A percentile compares a stretch with the other conserved stretches of the same genome.
phyloP scores from a whole-genome alignment of 2,113 vertebrate genomes.

The Micronycteris hirsuta region DNA sequence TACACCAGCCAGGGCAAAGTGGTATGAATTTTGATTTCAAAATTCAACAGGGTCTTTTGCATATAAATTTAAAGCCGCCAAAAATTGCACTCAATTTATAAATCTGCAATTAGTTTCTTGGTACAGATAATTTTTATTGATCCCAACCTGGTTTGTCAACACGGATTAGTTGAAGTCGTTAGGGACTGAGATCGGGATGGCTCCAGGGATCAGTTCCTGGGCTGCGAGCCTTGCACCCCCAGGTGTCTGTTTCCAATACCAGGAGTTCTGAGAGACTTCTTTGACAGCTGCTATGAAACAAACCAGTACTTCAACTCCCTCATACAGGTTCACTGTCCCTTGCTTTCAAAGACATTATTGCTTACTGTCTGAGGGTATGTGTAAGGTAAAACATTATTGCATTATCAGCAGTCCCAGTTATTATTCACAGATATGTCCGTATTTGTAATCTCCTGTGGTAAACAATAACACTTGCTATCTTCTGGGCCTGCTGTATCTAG shows the following conservation, averaged over 20 bases:
- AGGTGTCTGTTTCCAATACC: conserved; percentile 64
- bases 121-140: conserved; percentile 84
- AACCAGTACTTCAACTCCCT: conserved; percentile 15
- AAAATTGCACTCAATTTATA: conserved; percentile 74
- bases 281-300: conserved; percentile 60
- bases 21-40: conserved; percentile 53
- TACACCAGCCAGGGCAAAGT: no score
- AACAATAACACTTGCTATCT: neutral
- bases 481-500: neutral
- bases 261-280: conserved; percentile 62
- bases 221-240: conserved; percentile 54
- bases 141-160: conserved; percentile 79
- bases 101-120: conserved; percentile 82
- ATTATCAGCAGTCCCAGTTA: neutral
- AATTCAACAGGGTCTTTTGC: conserved; percentile 59
- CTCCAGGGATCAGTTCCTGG: conserved; percentile 58
- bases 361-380: neutral
- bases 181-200: conserved; percentile 66
- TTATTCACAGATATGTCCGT: neutral
- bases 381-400: neutral
- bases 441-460: neutral
- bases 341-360: neutral
- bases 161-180: conserved; percentile 78
- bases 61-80: conserved; percentile 55
- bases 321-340: neutral